Base-by-base conservation (phyloP, 92 coral and sea anemone species). In the Palythoa grandiflora region DNA sequence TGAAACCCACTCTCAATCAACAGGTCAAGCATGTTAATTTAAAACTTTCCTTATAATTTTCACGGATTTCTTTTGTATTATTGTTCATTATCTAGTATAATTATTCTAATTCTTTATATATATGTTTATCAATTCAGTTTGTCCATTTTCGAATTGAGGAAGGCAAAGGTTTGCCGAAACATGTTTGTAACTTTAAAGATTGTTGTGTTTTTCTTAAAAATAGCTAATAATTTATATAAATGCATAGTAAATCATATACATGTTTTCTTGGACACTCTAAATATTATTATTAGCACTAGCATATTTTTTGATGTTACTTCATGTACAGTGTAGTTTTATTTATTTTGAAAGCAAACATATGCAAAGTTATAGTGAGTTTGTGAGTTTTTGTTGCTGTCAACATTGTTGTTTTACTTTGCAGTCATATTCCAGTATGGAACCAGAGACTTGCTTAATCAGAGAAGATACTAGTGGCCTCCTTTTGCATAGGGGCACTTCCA, bases 371-470 rank as follows among this genome's bases (percentile, higher is more conserved):
- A 28, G 28, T 28, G 28, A 28, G 28, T 28, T 28, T 28, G 28
- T 28, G 28, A 28, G 28, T 28, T 28, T 16, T 17, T 44, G 50
- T 1, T 44, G 7, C 5, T 11, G 17, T 7, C 19, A 63, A 17
- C 2, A 17, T n/a, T 63, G 28, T n/a, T 4, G 1, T 47, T 7
- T 51, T 87, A 9, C 61, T 52, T 79, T 85, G 84, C 72, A 90
- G 92, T 79, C 96, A 15, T 97, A 97, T 83, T 92, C 96, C 52
- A 89, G 94, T 19, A 92, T 94, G 87, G 97, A 95, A 73, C 84
- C 84, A 78, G 94, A 92, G 55, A 93, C 98, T 0, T 90, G 94
- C 76, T 91, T 97, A 3, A 84, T 90, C 63, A 85, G 99, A 65
- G 96, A 95, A 79, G 86, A 92, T 87, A 79, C 87, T 1, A 85